Evolutionary conservation across 1,140 invertebrate genomes (phyloP), one percentile per base, ranked within the genome.

Genomic region (Drosophila subpulchrella): DNA sequence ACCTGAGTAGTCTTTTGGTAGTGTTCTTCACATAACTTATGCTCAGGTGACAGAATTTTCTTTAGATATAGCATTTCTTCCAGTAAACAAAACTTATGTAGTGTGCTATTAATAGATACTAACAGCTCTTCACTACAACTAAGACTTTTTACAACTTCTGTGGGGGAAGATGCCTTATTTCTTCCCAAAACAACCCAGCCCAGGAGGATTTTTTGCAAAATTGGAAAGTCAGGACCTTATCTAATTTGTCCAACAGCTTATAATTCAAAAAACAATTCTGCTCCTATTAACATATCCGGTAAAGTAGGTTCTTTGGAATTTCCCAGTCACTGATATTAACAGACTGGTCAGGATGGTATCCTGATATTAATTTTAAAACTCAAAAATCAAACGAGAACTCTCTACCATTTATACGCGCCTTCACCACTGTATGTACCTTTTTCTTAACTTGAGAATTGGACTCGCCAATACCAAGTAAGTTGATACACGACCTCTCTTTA

Each of bases 71-170:
- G 20, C 20, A 20, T 20, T 20, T 20, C 39, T 20, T 20, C 20
- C 20, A 20, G 20, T 20, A 2, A 20, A 0, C 20, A 20, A 20
- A 20, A 20, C 20, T 20, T 20, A 2, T 20, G 20, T 20, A 20
- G 20, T 20, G 20, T 20, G 20, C 0, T 41, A 5, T 41, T 5
- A 41, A 41, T 41, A n/a, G 39, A 41, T 41, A 41, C 39, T 41
- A 41, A n/a, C 32, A 41, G n/a, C 39, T 41, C 39, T 41, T 41
- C 39, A 41, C 39, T 41, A 41, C 39, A 41, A 41, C n/a, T 41
- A 4, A 41, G 1, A 41, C 39, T 41, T n/a, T 41, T 41, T 6
- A 41, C n/a, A 41, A 41, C 13, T n/a, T 15, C 39, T 15, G 13
- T 41, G 6, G 13, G n/a, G 39, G n/a, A n/a, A 41, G n/a, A 15